phyloP scores from a whole-genome alignment of 2,113 vertebrate genomes.

The Malurus elegans region DNA sequence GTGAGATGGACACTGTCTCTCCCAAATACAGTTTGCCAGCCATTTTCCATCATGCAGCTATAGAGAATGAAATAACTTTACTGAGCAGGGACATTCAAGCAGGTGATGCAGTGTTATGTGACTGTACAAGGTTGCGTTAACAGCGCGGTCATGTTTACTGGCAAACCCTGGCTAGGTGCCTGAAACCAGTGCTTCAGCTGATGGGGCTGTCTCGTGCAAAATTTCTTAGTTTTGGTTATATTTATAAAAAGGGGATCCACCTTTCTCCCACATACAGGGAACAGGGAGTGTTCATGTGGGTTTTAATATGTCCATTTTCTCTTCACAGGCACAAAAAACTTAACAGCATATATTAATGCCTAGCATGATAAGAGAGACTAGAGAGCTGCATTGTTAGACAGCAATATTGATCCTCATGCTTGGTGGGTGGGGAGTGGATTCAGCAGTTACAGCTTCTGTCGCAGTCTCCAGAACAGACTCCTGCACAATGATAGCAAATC shows the following conservation, averaged over 20 bases:
- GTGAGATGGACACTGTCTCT: neutral
- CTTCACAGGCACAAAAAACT: neutral
- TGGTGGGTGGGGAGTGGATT: neutral
- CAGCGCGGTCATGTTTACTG: accelerated
- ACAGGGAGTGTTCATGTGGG: neutral
- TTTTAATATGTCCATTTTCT: neutral
- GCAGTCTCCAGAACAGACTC: neutral
- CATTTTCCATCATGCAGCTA: neutral
- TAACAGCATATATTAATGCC: neutral
- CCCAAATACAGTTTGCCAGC: neutral
- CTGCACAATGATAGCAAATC: neutral
- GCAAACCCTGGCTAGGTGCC: neutral
- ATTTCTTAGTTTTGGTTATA: neutral
- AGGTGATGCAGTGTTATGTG: neutral
- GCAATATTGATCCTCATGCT: neutral
- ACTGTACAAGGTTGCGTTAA: neutral
- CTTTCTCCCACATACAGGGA: neutral
- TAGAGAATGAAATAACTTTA: neutral
- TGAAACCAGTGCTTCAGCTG: neutral
- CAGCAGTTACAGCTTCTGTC: neutral
- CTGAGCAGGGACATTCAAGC: neutral
- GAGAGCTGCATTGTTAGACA: neutral
- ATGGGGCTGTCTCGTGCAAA: neutral
- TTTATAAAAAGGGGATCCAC: neutral
- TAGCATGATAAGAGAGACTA: neutral